Evolutionary conservation across 2,888 invertebrate genomes (phyloP).

Genomic region (Cheilosia vernalis): DNA sequence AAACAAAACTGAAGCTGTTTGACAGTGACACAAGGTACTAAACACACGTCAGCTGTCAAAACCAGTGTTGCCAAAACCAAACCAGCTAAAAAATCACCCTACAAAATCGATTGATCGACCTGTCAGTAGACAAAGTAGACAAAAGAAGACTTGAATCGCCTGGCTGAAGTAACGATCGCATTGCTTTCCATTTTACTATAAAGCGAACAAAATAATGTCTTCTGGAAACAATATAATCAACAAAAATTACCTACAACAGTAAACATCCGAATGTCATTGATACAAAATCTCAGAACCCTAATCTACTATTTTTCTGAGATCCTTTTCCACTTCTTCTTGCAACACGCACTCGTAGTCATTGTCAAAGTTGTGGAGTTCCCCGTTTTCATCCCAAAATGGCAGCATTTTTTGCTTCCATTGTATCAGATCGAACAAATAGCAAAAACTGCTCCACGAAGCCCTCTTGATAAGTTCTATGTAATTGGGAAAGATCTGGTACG

Average conservation of each 20-base stretch:
- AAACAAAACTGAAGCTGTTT: too few relatives aligned
- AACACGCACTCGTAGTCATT: slow-evolving; percentile 40
- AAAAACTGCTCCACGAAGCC: slow-evolving; percentile 25
- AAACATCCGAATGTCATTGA: neutral
- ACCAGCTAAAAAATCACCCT: too few relatives aligned
- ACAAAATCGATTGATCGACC: too few relatives aligned
- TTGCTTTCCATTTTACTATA: too few relatives aligned
- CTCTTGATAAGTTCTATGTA: slow-evolving; percentile 56
- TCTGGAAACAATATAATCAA: neutral
- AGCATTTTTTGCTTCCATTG: slow-evolving; percentile 59
- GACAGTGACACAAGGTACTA: too few relatives aligned
- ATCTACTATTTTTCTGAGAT: neutral
- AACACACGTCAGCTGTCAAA: too few relatives aligned
- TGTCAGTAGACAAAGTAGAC: too few relatives aligned
- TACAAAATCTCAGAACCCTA: neutral
- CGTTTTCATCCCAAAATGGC: slow-evolving; percentile 60
- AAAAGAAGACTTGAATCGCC: too few relatives aligned
- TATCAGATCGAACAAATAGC: slow-evolving; percentile 54
- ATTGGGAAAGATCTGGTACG: slow-evolving; percentile 57
- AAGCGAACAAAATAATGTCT: too few relatives aligned
- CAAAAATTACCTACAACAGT: neutral
- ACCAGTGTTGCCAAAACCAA: too few relatives aligned
- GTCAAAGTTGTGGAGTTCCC: neutral
- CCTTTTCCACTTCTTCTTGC: slow-evolving; percentile 24
- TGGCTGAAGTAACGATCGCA: too few relatives aligned